Evolutionary conservation across 2,113 vertebrate species (phyloP).

Genomic region (Xenopus borealis): DNA sequence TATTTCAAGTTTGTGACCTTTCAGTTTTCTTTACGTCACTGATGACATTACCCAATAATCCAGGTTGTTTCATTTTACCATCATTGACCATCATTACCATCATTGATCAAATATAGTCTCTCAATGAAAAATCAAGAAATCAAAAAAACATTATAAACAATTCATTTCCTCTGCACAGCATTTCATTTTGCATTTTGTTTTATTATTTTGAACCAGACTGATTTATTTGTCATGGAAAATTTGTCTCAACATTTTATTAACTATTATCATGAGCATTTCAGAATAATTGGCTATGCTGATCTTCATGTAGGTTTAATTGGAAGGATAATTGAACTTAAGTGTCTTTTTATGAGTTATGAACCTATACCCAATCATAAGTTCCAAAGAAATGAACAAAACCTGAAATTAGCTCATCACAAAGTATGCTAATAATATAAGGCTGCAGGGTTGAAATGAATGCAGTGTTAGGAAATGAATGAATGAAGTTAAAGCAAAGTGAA

Average conservation of each 20-base stretch:
- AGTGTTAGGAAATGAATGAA: conserved; percentile 5
- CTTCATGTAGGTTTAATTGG: conserved; percentile 29
- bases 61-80: no score
- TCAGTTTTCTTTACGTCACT: no score
- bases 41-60: no score
- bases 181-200: no score
- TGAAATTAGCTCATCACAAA: conserved; percentile 34
- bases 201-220: no score
- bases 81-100: no score
- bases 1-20: no score
- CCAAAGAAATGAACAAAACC: conserved; percentile 2
- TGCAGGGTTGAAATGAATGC: conserved; percentile 16
- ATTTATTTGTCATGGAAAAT: conserved; percentile 18
- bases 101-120: no score
- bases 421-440: conserved; percentile 33
- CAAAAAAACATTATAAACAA: no score
- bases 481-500: neutral
- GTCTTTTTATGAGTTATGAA: conserved; percentile 34
- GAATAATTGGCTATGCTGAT: conserved; percentile 14
- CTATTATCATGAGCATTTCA: conserved; percentile 16
- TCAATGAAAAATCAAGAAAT: no score
- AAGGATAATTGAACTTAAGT: conserved; percentile 35
- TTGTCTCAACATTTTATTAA: conserved; percentile 18
- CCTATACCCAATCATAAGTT: conserved; percentile 13
- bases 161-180: no score